Conservation (phyloP, 2,113 vertebrate species). For the Ictalurus furcatus region DNA sequence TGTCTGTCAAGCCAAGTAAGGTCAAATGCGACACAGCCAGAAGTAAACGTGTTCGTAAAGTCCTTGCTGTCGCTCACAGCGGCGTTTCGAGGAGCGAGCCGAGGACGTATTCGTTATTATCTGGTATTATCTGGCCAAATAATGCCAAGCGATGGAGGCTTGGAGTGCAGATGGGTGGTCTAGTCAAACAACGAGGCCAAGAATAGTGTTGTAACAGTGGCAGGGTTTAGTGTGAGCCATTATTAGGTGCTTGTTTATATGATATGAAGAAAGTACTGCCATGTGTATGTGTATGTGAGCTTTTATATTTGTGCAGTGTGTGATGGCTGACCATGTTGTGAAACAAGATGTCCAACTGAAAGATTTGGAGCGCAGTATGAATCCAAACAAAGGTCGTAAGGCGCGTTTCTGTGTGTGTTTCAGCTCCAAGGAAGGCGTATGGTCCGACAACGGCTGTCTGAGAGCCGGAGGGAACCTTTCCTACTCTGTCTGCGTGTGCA, state of each 20-base stretch:
- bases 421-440: slow-evolving; percentile 82
- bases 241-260: background rate
- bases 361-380: background rate
- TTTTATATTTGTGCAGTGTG: background rate
- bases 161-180: background rate
- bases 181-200: background rate
- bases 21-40: background rate
- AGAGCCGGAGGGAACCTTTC: slow-evolving; percentile 80
- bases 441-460: slow-evolving; percentile 87
- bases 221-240: background rate
- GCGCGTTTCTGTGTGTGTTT: slow-evolving; percentile 48
- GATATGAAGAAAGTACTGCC: background rate
- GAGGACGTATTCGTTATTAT: too few species aligned
- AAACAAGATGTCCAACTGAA: background rate
- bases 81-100: background rate
- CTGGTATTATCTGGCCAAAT: background rate
- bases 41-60: background rate
- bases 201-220: background rate
- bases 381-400: slow-evolving; percentile 9
- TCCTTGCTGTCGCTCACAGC: background rate
- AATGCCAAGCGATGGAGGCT: background rate
- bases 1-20: slow-evolving; percentile 29
- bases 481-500: slow-evolving; percentile 86
- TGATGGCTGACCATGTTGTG: background rate
- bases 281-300: background rate